Percentiles rank a stretch among this genome's conserved stretches.
These are phyloP conservation scores for Pyrocoelia pectoralis DNA, from an alignment of 2,888 invertebrate species.

Conservation along the genomic window DNA sequence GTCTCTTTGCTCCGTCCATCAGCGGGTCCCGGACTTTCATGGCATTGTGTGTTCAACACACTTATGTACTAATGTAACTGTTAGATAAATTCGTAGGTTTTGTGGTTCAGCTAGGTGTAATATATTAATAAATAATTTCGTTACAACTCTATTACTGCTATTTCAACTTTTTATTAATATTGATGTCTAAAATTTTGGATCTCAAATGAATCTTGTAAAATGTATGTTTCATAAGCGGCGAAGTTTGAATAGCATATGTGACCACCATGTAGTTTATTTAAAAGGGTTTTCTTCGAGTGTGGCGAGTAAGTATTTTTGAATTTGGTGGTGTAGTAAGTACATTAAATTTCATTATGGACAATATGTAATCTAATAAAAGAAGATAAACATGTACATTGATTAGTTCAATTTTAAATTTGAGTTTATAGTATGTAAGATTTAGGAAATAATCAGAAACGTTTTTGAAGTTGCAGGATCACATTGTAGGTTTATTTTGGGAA, in stretches of 20 bases:
- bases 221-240: conserved; percentile 19
- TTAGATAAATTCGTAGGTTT: conserved; percentile 59
- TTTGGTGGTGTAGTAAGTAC: conserved; percentile 1
- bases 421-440: conserved; percentile 6
- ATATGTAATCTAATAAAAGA: conserved; percentile 10
- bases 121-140: conserved; percentile 48
- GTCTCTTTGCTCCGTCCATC: conserved; percentile 42
- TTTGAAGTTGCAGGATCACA: neutral
- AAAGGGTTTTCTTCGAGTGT: conserved; percentile 11
- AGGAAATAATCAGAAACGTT: neutral
- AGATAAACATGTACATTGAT: conserved; percentile 3
- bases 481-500: conserved; percentile 9
- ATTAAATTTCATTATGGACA: conserved; percentile 7
- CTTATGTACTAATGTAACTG: conserved; percentile 55
- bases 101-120: conserved; percentile 59
- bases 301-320: conserved; percentile 4
- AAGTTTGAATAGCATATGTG: conserved; percentile 18
- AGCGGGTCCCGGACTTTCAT: conserved; percentile 53
- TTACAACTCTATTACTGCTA: conserved; percentile 37
- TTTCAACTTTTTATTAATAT: conserved; percentile 34
- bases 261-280: conserved; percentile 16
- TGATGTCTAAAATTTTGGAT: conserved; percentile 28
- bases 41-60: conserved; percentile 46
- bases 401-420: conserved; percentile 8
- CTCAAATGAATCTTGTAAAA: conserved; percentile 26